Evolutionary conservation across 53 echinoderm and acorn worm species (phyloP), one percentile per base, ranked within the genome.

Genomic region (Hippasteria phrygiana): DNA sequence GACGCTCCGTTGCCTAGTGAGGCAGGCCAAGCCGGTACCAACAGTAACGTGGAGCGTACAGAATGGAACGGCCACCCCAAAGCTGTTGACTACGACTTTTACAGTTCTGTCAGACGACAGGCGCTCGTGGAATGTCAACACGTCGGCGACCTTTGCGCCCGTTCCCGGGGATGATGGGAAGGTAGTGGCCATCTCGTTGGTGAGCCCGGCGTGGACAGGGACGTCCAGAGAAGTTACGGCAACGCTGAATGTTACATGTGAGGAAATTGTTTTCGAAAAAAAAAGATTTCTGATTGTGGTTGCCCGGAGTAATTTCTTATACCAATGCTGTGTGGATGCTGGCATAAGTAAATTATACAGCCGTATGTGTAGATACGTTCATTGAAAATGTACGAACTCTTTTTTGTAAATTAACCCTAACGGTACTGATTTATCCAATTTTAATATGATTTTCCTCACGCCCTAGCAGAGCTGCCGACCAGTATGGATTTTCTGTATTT

Each of bases 211-310:
- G 11, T 55, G 47, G 73, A 56, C 33, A 2, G 72, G 47, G 4
- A 53, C n/a, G n/a, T 56, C 13, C 1, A 53, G 72, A 53, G 10
- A 33, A 62, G 27, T 31, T 33, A 9, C 7, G 45, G 55, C 73
- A n/a, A 31, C 31, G 10, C 53, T 89, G 43, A 64, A 89, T 72
- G 45, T 89, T 8, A 55, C 54, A 38, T 89, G 89, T 89, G 45
- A 80, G 81, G 29, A 29, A 9, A 66, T 7, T 26, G 26, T 62
- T 81, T 7, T 20, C n/a, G n/a, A n/a, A n/a, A n/a, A n/a, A n/a
- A n/a, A n/a, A n/a, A n/a, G n/a, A n/a, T n/a, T n/a, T n/a, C n/a
- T n/a, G n/a, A n/a, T n/a, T n/a, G n/a, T n/a, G n/a, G n/a, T n/a
- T n/a, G n/a, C n/a, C n/a, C n/a, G n/a, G n/a, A n/a, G n/a, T n/a